Base-by-base conservation (phyloP, 1,140 invertebrate species). In the Metopolophium dirhodum region DNA sequence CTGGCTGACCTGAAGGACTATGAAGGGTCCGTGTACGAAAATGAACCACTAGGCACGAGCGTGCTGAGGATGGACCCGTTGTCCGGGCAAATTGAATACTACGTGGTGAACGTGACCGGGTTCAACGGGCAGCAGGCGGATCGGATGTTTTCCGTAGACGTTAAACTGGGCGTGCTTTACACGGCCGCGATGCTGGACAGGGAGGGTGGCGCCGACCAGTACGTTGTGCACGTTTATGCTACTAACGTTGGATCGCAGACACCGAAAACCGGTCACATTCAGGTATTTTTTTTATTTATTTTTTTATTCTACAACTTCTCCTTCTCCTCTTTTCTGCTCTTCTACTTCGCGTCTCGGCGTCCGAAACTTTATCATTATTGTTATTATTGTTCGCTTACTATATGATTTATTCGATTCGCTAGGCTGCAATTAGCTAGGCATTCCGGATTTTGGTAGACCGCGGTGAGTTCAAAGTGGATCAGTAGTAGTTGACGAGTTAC, bases 121-220 rank as follows among this genome's bases (percentile, higher is more conserved):
- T 95, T 95, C 26, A 96, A 96, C 95, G 97, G 97, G 91, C 49
- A 20, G 61, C 68, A 92, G 51, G 97, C 97, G 94, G 97, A 98
- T 95, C 96, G 97, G 94, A 96, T 98, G 93, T 98, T 99, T 95
- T 97, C 97, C 94, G 97, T 99, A 94, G 98, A 99, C 95, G 96
- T 97, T 8, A 97, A 97, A 94, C 96, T 98, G 94, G 99, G 99
- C 23, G 97, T 99, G 92, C 95, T 99, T 88, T 98, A 98, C 14
- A 98, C 98, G 11, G 97, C 98, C 4, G 97, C 96, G 2, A 96
- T 97, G 47, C 95, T 99, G 94, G 98, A 99, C 95, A 96, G 98
- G 87, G 99, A 99, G 95, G 96, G 96, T 57, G 98, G 98, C 3
- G 95, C 97, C 18, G 97, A 97, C 94, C 96, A 96, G 94, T 99